Conservation (phyloP, 2,888 invertebrate species). For the Philonicus albiceps region DNA sequence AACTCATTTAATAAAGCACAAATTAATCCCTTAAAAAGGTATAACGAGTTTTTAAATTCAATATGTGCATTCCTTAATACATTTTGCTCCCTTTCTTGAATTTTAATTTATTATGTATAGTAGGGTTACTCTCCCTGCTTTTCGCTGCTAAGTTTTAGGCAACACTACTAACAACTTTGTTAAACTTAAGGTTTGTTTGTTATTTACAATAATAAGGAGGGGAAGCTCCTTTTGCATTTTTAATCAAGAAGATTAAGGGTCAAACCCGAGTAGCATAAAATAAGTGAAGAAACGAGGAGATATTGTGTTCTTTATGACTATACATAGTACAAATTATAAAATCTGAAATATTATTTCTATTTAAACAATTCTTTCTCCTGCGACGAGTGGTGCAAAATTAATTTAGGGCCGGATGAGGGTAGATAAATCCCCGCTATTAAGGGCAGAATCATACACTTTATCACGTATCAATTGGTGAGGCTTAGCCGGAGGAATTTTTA, state of each 20-base stretch:
- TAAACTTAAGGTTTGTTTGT: background rate
- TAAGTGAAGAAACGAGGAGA: background rate
- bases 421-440: background rate
- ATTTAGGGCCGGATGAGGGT: background rate
- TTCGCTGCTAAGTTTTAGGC: too few relatives aligned
- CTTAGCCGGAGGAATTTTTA: conserved; percentile 7
- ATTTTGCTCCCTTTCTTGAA: too few relatives aligned
- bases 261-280: background rate
- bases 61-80: too few relatives aligned
- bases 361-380: background rate
- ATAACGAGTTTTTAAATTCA: too few relatives aligned
- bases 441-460: background rate
- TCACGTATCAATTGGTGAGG: background rate
- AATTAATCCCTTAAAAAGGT: too few relatives aligned
- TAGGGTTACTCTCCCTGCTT: too few relatives aligned
- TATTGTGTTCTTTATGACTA: background rate
- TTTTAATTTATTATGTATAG: too few relatives aligned
- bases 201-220: background rate
- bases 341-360: background rate
- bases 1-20: too few relatives aligned
- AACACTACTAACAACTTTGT: background rate
- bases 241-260: background rate
- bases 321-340: background rate
- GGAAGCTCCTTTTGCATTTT: background rate
- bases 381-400: background rate